Conservation (phyloP, 1,140 invertebrate genomes). For the Drosophila parvula region DNA sequence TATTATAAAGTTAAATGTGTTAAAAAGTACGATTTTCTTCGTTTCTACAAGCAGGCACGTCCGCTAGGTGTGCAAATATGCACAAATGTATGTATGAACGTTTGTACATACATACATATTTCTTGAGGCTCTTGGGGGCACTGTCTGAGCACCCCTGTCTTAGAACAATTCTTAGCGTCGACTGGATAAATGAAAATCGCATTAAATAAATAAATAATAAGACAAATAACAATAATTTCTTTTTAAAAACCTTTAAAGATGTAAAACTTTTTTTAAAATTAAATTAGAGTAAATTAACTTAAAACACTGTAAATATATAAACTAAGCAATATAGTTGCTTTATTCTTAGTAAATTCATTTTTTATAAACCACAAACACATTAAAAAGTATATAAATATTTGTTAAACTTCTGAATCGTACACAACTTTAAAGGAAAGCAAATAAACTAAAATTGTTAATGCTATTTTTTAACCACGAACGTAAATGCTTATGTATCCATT, state of each 20-base stretch:
- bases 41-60: not conserved
- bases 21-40: not conserved
- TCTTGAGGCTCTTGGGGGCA: not conserved
- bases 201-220: no score
- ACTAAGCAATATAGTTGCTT: not conserved
- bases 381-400: not conserved
- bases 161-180: not conserved
- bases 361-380: not conserved
- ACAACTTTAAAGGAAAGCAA: not conserved
- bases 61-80: not conserved
- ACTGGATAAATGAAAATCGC: not conserved
- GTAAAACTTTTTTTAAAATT: not conserved
- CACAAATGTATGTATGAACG: no score
- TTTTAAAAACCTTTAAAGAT: no score
- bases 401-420: not conserved
- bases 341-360: not conserved
- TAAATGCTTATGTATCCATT: slow-evolving; percentile 26
- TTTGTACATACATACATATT: no score
- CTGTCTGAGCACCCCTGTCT: not conserved
- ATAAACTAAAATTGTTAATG: not conserved
- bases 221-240: no score
- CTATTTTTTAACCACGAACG: slow-evolving; percentile 2
- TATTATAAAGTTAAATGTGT: not conserved
- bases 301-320: not conserved
- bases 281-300: not conserved